Conservation (phyloP, 2,797 vertebrate species). For the Meriones psammophilus region DNA sequence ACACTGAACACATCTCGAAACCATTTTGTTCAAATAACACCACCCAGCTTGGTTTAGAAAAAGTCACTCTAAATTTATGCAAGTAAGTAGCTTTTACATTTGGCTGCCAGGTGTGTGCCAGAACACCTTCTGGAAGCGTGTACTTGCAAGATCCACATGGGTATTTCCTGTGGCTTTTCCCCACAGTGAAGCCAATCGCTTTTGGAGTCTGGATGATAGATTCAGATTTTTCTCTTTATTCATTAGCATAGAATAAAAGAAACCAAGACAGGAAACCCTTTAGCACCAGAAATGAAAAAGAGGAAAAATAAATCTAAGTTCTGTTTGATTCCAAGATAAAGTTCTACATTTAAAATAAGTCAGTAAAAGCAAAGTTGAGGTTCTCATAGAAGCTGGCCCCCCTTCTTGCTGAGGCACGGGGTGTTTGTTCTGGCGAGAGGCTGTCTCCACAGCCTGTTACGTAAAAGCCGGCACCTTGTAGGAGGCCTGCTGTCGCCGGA, state of each 20-base stretch:
- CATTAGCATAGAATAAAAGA: constrained; percentile 62
- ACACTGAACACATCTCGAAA: constrained; percentile 55
- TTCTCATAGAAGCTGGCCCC: constrained; percentile 81
- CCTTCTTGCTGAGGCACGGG: constrained; percentile 57
- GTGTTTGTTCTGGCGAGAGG: not conserved
- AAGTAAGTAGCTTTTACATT: constrained; percentile 75
- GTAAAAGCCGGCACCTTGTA: constrained; percentile 51
- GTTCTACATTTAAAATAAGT: constrained; percentile 81
- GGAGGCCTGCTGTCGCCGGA: constrained; percentile 12
- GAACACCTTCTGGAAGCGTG: constrained; percentile 74
- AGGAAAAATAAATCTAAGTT: not conserved
- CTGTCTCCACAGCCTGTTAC: constrained; percentile 65
- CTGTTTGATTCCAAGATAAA: constrained; percentile 74
- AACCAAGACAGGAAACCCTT: constrained; percentile 31
- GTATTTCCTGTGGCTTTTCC: constrained; percentile 43
- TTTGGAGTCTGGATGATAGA: constrained; percentile 18
- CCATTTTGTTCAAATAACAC: constrained; percentile 75
- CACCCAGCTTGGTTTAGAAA: constrained; percentile 76
- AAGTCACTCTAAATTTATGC: constrained; percentile 79
- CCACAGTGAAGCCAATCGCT: constrained; percentile 29
- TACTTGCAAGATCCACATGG: not conserved
- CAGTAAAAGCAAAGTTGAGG: constrained; percentile 73
- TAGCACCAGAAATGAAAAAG: constrained; percentile 61
- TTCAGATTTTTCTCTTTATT: constrained; percentile 58
- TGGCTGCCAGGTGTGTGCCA: constrained; percentile 76